phyloP scores from a whole-genome alignment of 2,113 vertebrate species.

The Myiozetetes cayanensis region DNA sequence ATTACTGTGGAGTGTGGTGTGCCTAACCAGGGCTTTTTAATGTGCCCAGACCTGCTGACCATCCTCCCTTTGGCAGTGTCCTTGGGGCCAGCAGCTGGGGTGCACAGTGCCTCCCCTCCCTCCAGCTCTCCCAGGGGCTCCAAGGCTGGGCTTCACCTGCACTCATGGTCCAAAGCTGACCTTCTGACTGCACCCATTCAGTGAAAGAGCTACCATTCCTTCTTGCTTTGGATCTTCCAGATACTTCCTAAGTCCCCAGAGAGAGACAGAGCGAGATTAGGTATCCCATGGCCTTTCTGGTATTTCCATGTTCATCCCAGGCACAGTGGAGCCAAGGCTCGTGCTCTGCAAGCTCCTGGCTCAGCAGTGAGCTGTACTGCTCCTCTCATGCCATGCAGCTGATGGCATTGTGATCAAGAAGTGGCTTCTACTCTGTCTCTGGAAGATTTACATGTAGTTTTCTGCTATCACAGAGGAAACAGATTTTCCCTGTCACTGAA shows the following conservation, averaged over 20 bases:
- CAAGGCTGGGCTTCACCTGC: background rate
- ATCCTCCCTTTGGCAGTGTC: background rate
- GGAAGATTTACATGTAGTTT: background rate
- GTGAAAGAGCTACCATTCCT: background rate
- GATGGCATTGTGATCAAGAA: background rate
- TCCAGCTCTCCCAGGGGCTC: background rate
- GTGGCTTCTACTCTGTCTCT: background rate
- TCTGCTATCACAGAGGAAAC: background rate
- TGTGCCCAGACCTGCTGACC: background rate
- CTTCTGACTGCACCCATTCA: background rate
- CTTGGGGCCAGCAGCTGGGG: background rate
- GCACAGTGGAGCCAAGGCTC: rapidly evolving
- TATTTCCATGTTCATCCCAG: background rate
- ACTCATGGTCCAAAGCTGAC: background rate
- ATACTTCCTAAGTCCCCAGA: background rate
- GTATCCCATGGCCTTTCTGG: background rate
- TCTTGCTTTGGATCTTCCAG: background rate
- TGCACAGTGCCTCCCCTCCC: background rate
- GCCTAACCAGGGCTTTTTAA: rapidly evolving
- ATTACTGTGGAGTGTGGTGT: background rate
- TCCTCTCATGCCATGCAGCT: rapidly evolving
- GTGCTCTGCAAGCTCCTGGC: background rate
- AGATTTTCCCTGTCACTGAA: background rate
- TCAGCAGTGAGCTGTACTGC: background rate
- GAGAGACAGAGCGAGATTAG: background rate